Evolutionary conservation across 1,140 invertebrate genomes (phyloP), one percentile per base, ranked within the genome.

Genomic region (Hetaerina americana): DNA sequence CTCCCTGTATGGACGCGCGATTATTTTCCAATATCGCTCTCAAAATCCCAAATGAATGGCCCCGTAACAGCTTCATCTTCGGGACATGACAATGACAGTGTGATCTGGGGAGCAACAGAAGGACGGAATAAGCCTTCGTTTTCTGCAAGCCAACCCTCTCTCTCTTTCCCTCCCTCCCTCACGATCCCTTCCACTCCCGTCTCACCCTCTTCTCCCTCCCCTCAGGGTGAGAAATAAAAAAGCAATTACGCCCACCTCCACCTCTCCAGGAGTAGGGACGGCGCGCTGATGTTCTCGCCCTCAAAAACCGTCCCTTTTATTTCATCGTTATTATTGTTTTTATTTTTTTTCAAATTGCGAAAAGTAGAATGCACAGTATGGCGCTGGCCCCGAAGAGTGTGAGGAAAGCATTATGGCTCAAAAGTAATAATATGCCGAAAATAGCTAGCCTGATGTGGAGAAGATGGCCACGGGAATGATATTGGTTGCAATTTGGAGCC

Each of bases 61-160:
- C 1, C n/a, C 26, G 68, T 26, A 29, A 29, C 26, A 29, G 68
- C 26, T 26, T 22, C 26, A 27, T 22, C n/a, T 24, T 26, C 5
- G 28, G 28, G 28, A 24, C n/a, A 29, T 27, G 28, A 70, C 26
- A 22, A 70, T 70, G 68, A 27, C 26, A 29, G 28, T 70, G 40
- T 27, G 68, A 70, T 24, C n/a, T 22, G 68, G 28, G 26, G 28
- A 29, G 28, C n/a, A 29, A 70, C 26, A 70, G 68, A 70, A 26
- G 22, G 28, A 70, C 26, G 27, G 28, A 70, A 29, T 27, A 70
- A 24, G 27, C 40, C 40, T 57, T 57, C 40, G 40, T 10, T 57
- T 57, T 57, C 40, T 57, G 40, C 40, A 15, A n/a, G 6, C 31
- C 31, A 40, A 40, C 31, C 6, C 31, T 8, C 31, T 15, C 31